phyloP scores from a whole-genome alignment of 1,140 invertebrate genomes.

The Drosophila nebulosa region DNA sequence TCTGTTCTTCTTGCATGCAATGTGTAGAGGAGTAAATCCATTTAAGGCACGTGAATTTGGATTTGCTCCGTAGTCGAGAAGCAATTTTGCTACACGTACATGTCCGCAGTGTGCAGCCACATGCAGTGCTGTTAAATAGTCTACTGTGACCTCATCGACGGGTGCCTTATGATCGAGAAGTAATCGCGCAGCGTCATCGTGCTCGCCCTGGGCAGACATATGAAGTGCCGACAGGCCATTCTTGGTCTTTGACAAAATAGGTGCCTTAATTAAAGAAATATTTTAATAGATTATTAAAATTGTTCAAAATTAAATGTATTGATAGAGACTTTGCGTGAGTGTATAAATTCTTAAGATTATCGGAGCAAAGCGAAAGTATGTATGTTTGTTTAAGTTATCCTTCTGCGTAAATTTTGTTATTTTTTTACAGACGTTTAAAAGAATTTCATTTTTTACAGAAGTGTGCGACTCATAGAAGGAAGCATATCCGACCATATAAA shows the following conservation, averaged over 20 bases:
- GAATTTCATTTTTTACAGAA: no score
- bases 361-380: no score
- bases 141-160: slow-evolving; percentile 98
- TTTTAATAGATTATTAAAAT: no score
- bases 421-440: no score
- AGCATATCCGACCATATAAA: no score
- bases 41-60: slow-evolving; percentile 98
- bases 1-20: slow-evolving; percentile 99
- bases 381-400: no score
- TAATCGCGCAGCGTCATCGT: slow-evolving; percentile 96
- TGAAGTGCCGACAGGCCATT: slow-evolving; percentile 94
- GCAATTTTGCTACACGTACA: slow-evolving; percentile 94
- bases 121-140: slow-evolving; percentile 98
- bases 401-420: no score
- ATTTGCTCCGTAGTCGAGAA: slow-evolving; percentile 97
- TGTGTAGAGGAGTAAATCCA: slow-evolving; percentile 98
- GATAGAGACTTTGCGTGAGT: no score
- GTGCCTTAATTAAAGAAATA: slow-evolving; percentile 82
- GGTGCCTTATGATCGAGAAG: slow-evolving; percentile 95
- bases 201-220: slow-evolving; percentile 98
- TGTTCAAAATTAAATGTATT: no score
- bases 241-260: slow-evolving; percentile 98
- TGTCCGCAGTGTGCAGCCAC: slow-evolving; percentile 98
- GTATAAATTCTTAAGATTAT: no score
- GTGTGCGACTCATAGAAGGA: no score